phyloP scores from a whole-genome alignment of 2,888 invertebrate species.

The Ochropacha duplaris region DNA sequence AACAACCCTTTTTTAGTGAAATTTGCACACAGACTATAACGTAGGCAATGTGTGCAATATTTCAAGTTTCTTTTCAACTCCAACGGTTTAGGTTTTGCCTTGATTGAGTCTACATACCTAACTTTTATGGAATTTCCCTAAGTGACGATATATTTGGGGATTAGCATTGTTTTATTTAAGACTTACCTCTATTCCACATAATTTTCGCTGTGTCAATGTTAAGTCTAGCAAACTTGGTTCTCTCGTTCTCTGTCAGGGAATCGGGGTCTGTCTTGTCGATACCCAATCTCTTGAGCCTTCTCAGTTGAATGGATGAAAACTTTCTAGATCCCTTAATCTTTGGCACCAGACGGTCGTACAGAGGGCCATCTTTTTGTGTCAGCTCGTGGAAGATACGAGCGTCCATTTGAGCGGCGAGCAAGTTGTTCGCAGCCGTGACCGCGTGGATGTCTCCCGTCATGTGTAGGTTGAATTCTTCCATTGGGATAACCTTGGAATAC shows the following conservation, averaged over 20 bases:
- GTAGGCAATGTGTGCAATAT: too few relatives aligned
- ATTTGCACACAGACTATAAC: too few relatives aligned
- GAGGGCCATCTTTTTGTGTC: slow-evolving; percentile 93
- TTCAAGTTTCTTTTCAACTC: too few relatives aligned
- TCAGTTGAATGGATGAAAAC: slow-evolving; percentile 94
- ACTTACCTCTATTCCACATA: slow-evolving; percentile 95
- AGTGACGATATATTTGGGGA: too few relatives aligned
- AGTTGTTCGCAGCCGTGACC: slow-evolving; percentile 98
- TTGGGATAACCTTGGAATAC: slow-evolving; percentile 92
- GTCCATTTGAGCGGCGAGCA: slow-evolving; percentile 98
- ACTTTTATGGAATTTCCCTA: too few relatives aligned
- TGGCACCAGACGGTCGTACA: slow-evolving; percentile 95
- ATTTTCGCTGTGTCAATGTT: slow-evolving; percentile 95
- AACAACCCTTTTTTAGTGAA: too few relatives aligned
- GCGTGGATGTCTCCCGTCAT: slow-evolving; percentile 99
- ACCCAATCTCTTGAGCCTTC: slow-evolving; percentile 88
- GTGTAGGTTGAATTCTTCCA: slow-evolving; percentile 99
- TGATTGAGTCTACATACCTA: too few relatives aligned
- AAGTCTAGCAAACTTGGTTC: slow-evolving; percentile 90
- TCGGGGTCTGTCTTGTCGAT: slow-evolving; percentile 94
- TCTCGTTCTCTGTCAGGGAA: slow-evolving; percentile 90
- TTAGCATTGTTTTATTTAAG: background rate
- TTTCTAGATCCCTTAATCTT: slow-evolving; percentile 89
- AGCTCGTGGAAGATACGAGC: slow-evolving; percentile 98
- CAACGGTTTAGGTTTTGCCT: too few relatives aligned